Conservation (phyloP, 2,113 vertebrate genomes). For the Ramphastos sulfuratus region DNA sequence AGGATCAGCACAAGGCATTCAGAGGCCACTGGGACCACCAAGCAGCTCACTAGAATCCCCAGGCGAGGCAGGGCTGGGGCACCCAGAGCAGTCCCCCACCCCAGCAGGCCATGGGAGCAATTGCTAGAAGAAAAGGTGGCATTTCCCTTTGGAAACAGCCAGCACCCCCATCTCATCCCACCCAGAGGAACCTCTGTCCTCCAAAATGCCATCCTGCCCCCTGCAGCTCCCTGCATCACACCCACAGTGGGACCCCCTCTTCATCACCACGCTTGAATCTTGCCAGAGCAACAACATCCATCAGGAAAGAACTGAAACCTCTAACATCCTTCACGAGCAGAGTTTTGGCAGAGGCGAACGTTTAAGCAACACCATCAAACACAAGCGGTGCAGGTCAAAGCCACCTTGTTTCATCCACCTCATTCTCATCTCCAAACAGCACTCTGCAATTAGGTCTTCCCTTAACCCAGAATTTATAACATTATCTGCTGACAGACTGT, state of each 20-base stretch:
- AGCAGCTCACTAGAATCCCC: conserved; percentile 50
- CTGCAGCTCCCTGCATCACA: background rate
- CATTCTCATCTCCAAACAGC: background rate
- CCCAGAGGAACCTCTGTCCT: background rate
- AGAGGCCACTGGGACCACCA: conserved; percentile 73
- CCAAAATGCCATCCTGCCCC: background rate
- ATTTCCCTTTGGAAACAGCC: background rate
- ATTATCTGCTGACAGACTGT: fast-evolving
- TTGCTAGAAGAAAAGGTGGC: fast-evolving
- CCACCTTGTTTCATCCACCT: fast-evolving
- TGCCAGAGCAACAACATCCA: background rate
- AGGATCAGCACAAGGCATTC: conserved; percentile 78
- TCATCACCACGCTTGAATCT: fast-evolving
- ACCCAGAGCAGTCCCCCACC: background rate
- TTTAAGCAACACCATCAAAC: background rate
- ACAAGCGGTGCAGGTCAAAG: fast-evolving
- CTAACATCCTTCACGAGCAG: background rate
- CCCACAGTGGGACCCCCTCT: no score
- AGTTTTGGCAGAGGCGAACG: fast-evolving
- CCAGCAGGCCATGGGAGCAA: background rate
- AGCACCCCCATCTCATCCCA: fast-evolving
- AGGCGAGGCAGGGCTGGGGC: background rate
- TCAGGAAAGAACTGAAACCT: background rate
- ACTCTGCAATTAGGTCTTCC: background rate
- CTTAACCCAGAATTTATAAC: background rate